phyloP scores from a whole-genome alignment of 1,140 invertebrate genomes.

The Linepithema humile region DNA sequence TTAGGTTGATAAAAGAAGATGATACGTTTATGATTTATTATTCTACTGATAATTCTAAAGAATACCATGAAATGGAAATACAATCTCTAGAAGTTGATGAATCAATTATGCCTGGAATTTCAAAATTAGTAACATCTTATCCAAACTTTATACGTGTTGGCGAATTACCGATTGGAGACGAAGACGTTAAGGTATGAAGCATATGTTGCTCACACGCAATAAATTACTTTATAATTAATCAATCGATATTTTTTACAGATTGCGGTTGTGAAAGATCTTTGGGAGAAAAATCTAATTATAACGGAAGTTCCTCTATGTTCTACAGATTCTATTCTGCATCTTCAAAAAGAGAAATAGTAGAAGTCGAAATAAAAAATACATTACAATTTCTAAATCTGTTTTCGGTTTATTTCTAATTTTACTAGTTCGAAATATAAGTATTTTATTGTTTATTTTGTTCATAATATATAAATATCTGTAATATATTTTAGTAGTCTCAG shows the following conservation, averaged over 20 bases:
- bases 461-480: too few relatives aligned
- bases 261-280: conserved; percentile 87
- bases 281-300: conserved; percentile 89
- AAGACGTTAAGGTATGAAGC: conserved; percentile 86
- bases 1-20: conserved; percentile 89
- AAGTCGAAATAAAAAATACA: not conserved
- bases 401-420: too few relatives aligned
- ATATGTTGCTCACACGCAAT: conserved; percentile 11
- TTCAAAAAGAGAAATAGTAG: too few relatives aligned
- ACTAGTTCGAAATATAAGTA: too few relatives aligned
- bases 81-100: conserved; percentile 91
- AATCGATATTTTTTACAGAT: conserved; percentile 82
- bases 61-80: conserved; percentile 92
- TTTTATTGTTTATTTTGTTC: too few relatives aligned
- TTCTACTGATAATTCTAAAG: conserved; percentile 92
- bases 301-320: conserved; percentile 85
- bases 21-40: conserved; percentile 89
- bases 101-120: conserved; percentile 88
- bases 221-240: not conserved
- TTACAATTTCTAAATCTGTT: too few relatives aligned
- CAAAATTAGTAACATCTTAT: conserved; percentile 89
- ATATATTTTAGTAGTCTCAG: too few relatives aligned
- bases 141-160: conserved; percentile 90
- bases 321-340: too few relatives aligned
- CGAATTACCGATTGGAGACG: conserved; percentile 88